Conservation (phyloP, 2,888 invertebrate genomes). For the Parnassius glacialis region DNA sequence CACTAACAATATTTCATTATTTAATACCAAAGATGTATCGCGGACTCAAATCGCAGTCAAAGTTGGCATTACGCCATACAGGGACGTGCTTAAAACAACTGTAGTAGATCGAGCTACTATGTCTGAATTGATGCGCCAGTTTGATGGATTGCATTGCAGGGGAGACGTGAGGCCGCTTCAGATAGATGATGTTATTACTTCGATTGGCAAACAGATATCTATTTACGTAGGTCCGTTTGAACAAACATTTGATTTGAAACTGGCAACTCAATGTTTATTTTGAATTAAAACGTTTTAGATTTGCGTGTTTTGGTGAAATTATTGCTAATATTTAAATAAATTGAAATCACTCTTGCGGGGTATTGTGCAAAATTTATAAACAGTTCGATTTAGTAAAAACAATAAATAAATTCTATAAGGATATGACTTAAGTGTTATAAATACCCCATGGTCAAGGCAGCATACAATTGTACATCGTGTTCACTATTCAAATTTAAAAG, state of each 20-base stretch:
- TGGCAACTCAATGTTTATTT: slow-evolving; percentile 20
- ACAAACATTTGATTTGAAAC: slow-evolving; percentile 21
- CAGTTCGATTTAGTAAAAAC: no score
- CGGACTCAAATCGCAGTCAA: slow-evolving; percentile 28
- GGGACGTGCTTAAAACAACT: slow-evolving; percentile 43
- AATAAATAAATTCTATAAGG: no score
- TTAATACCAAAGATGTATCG: slow-evolving; percentile 35
- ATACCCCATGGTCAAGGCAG: no score
- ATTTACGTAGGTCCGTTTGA: slow-evolving; percentile 24
- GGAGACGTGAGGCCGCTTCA: slow-evolving; percentile 33
- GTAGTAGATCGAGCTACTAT: slow-evolving; percentile 36
- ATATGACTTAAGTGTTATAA: no score
- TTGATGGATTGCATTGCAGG: slow-evolving; percentile 42
- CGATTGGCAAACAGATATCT: slow-evolving; percentile 27
- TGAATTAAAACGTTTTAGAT: slow-evolving; percentile 24
- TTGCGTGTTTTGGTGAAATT: slow-evolving; percentile 21
- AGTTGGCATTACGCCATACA: slow-evolving; percentile 33
- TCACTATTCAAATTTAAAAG: no score
- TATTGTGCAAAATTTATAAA: no score
- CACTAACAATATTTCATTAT: no score
- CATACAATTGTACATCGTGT: no score
- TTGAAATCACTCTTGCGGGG: neutral
- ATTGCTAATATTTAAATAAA: slow-evolving; percentile 16
- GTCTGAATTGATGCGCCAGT: slow-evolving; percentile 45
- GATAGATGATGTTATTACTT: slow-evolving; percentile 35